These are phyloP conservation scores for Anagrus nilaparvatae DNA, from an alignment of 1,140 invertebrate genomes.

Conservation along the genomic window DNA sequence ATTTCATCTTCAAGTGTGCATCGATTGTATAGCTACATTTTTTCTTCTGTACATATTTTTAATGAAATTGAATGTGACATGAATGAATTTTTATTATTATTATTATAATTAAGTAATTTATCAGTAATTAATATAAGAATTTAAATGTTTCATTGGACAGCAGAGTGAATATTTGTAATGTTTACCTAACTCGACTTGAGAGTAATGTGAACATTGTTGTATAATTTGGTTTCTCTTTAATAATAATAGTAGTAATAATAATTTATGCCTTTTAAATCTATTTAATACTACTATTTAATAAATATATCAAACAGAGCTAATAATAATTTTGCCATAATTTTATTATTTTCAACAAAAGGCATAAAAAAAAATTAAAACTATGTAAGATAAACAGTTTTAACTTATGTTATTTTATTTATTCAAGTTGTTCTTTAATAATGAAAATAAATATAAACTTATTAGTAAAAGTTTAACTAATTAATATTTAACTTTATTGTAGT, in stretches of 20 bases:
- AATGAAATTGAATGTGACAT: too few relatives aligned
- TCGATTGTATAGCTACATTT: too few relatives aligned
- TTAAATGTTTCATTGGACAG: too few relatives aligned
- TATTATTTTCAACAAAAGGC: slow-evolving; percentile 7
- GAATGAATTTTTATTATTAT: too few relatives aligned
- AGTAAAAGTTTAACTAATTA: slow-evolving; percentile 1
- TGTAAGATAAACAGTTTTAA: slow-evolving; percentile 8
- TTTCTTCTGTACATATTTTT: too few relatives aligned
- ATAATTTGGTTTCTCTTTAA: not conserved
- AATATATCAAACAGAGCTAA: not conserved
- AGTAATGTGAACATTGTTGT: too few relatives aligned
- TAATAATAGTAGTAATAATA: not conserved
- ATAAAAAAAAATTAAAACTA: slow-evolving; percentile 11
- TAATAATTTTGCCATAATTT: not conserved
- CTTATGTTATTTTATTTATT: slow-evolving; percentile 14
- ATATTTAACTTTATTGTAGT: too few relatives aligned
- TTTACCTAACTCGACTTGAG: too few relatives aligned
- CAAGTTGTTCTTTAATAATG: slow-evolving; percentile 13
- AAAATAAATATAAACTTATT: slow-evolving; percentile 14
- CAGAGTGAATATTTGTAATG: too few relatives aligned
- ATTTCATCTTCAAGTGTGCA: too few relatives aligned
- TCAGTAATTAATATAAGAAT: too few relatives aligned
- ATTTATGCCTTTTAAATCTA: not conserved
- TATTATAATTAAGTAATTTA: too few relatives aligned
- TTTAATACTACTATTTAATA: not conserved